Conservation (phyloP, 2,113 vertebrate genomes). For the Lagopus leucura region DNA sequence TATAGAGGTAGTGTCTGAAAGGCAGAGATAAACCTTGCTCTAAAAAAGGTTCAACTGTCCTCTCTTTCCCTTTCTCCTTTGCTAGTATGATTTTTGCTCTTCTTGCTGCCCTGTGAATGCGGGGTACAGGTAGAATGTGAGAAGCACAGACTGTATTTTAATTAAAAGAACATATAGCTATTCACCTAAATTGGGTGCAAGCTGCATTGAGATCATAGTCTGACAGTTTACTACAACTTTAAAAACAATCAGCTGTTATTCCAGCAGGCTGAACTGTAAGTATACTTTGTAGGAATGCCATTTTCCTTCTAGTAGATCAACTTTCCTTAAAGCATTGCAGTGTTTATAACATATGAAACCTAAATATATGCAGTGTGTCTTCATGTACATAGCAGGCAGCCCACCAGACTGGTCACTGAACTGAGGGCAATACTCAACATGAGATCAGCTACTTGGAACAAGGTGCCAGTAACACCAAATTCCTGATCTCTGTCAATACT, state of each 20-base stretch:
- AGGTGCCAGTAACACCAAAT: background rate
- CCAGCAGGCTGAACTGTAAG: background rate
- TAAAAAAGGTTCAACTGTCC: background rate
- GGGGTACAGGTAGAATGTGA: background rate
- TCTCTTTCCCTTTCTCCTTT: background rate
- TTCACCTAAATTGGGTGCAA: background rate
- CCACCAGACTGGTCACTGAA: background rate
- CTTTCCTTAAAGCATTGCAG: background rate
- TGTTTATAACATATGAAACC: background rate
- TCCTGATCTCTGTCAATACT: background rate
- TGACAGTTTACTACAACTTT: background rate
- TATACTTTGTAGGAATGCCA: background rate
- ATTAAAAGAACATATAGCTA: background rate
- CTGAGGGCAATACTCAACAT: accelerated
- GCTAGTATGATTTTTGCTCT: background rate
- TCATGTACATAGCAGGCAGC: background rate
- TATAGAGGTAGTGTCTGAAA: background rate
- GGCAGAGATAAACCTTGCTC: background rate
- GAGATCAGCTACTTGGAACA: background rate
- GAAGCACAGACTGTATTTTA: background rate
- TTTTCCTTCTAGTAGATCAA: background rate
- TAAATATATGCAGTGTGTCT: background rate
- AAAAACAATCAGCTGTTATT: background rate
- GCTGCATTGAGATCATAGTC: background rate
- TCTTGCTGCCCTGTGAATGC: background rate